These are phyloP conservation scores for Drosophila rufa DNA, from an alignment of 1,140 invertebrate species.

Conservation along the genomic window DNA sequence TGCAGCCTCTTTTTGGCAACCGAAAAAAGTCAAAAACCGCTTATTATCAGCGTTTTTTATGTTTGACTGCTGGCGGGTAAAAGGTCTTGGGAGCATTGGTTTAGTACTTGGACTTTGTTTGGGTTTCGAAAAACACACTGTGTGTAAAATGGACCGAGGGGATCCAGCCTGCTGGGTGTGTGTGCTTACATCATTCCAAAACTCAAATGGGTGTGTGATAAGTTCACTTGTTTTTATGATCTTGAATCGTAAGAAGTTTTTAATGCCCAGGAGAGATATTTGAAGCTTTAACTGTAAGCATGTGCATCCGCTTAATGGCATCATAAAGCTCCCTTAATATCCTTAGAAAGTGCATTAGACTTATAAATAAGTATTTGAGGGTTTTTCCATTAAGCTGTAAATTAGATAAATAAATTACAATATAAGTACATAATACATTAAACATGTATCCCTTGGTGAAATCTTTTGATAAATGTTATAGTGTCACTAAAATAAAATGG, in stretches of 20 bases:
- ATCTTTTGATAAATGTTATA: too few relatives aligned
- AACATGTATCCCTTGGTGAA: too few relatives aligned
- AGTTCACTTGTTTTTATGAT: not conserved
- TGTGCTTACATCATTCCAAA: not conserved
- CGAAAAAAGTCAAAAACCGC: constrained; percentile 61
- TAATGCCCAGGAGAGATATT: constrained; percentile 3
- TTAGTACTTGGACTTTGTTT: constrained; percentile 3
- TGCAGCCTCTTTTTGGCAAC: constrained; percentile 57
- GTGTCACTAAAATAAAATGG: too few relatives aligned
- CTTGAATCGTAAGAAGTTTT: not conserved
- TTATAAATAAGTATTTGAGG: not conserved
- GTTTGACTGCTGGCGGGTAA: constrained; percentile 53
- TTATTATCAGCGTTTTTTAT: constrained; percentile 73
- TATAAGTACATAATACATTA: too few relatives aligned
- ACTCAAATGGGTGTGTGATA: constrained; percentile 9
- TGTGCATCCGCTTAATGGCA: not conserved
- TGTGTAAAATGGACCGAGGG: not conserved
- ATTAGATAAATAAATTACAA: too few relatives aligned
- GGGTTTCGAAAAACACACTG: constrained; percentile 19
- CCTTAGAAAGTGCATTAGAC: constrained; percentile 1
- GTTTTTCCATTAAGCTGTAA: not conserved
- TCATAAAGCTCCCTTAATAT: constrained; percentile 2
- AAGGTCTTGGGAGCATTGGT: constrained; percentile 56
- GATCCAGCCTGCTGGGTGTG: constrained; percentile 8
- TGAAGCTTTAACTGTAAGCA: not conserved